These are phyloP conservation scores for Matsumurasca onukii DNA, from an alignment of 1,140 invertebrate genomes.

Conservation along the genomic window DNA sequence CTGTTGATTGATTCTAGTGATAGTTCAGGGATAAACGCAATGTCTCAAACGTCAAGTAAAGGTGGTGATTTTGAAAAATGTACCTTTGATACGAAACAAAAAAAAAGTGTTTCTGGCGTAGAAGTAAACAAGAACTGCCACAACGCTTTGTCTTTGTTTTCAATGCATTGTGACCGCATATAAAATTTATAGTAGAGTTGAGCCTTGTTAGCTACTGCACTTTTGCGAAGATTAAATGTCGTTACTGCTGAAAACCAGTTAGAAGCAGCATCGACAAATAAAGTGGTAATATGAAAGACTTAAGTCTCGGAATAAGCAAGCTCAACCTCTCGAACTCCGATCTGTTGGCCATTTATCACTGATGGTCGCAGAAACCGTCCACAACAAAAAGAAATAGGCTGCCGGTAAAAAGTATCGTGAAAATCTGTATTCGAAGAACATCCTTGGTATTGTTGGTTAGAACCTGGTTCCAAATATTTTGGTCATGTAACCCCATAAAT, in stretches of 20 bases:
- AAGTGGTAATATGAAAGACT: neutral
- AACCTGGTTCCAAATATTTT: no score
- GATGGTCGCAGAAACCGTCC: no score
- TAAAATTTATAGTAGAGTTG: neutral
- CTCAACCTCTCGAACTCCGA: neutral
- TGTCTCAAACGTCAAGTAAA: neutral
- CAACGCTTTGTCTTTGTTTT: neutral
- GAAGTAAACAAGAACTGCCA: neutral
- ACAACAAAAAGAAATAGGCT: no score
- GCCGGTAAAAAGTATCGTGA: no score
- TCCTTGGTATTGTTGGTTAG: neutral
- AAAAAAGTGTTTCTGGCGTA: neutral
- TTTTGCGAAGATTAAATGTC: conserved; percentile 8
- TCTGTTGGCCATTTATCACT: no score
- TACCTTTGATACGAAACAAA: neutral
- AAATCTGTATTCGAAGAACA: no score
- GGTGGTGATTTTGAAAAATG: neutral
- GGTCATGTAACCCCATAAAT: no score
- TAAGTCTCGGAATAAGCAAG: neutral
- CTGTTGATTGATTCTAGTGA: neutral
- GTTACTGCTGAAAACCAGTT: conserved; percentile 5
- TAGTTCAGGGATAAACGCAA: neutral
- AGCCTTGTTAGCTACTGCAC: conserved; percentile 5
- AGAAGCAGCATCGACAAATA: neutral
- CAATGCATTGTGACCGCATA: neutral